phyloP scores from a whole-genome alignment of 2,113 vertebrate species.

The Paedocypris sp. region DNA sequence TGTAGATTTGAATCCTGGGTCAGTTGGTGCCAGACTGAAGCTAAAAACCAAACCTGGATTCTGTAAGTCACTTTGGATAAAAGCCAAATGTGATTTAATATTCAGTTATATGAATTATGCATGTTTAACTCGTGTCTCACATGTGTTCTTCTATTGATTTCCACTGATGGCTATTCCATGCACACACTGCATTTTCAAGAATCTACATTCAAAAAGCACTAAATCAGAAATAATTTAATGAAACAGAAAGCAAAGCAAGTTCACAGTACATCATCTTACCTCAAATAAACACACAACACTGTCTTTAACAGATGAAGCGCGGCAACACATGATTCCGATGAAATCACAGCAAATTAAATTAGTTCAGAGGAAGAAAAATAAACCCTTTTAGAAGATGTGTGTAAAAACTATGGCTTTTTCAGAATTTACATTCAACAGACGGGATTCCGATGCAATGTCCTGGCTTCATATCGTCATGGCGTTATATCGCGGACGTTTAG shows the following conservation, averaged over 20 bases:
- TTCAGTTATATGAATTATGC: not conserved
- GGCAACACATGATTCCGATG: slow-evolving; percentile 3
- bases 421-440: slow-evolving; percentile 22
- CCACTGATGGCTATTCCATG: too few species aligned
- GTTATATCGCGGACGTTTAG: too few species aligned
- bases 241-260: slow-evolving; percentile 16
- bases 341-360: not conserved
- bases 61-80: too few species aligned
- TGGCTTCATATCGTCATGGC: not conserved
- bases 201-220: too few species aligned
- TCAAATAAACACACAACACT: slow-evolving; percentile 23
- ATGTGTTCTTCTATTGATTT: too few species aligned
- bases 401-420: slow-evolving; percentile 27
- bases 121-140: too few species aligned
- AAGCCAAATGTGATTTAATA: too few species aligned
- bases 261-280: slow-evolving; percentile 17
- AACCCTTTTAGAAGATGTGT: slow-evolving; percentile 2
- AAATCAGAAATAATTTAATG: slow-evolving; percentile 29
- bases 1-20: too few species aligned
- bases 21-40: too few species aligned
- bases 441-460: not conserved
- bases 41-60: too few species aligned
- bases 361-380: slow-evolving; percentile 5
- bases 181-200: too few species aligned
- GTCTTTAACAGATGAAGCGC: slow-evolving; percentile 10